Conservation (phyloP, 1,140 invertebrate species). For the Apis mellifera region Amel_HAv3.1 CM009941.2:2983501-2984000, state of each 20-base stretch:
- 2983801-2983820: conserved; percentile 43
- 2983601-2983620: neutral
- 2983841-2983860: conserved; percentile 50
- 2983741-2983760: neutral
- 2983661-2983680: neutral
- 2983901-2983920: conserved; percentile 21
- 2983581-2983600: no score
- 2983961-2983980: conserved; percentile 12
- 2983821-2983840: conserved; percentile 34
- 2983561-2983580: no score
- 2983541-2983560: no score
- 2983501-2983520: no score
- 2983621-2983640: conserved; percentile 8
- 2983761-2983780: neutral
- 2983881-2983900: conserved; percentile 39
- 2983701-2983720: neutral
- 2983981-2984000: neutral
- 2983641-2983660: conserved; percentile 7
- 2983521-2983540: no score
- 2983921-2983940: neutral
- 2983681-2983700: neutral
- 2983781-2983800: conserved; percentile 44
- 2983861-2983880: neutral
- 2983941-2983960: neutral
- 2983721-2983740: neutral